phyloP scores from a whole-genome alignment of 2,888 invertebrate genomes.

The Ditula angustiorana region DNA sequence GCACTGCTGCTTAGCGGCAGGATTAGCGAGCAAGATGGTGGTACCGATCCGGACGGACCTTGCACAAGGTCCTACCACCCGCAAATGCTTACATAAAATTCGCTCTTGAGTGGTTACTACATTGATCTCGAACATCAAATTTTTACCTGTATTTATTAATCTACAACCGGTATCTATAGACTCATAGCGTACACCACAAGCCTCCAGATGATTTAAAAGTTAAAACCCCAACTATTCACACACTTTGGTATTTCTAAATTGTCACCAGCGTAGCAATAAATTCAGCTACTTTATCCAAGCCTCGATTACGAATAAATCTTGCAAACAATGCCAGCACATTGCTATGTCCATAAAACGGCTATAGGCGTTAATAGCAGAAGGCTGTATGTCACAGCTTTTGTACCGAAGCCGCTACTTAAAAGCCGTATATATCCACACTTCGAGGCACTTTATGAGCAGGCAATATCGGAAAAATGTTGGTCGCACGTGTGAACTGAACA shows the following conservation, averaged over 20 bases:
- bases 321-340: slow-evolving; percentile 31
- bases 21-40: too few relatives aligned
- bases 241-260: not conserved
- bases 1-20: too few relatives aligned
- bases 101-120: too few relatives aligned
- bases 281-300: slow-evolving; percentile 26
- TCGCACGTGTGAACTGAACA: slow-evolving; percentile 60
- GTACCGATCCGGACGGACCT: too few relatives aligned
- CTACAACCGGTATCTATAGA: too few relatives aligned
- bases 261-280: slow-evolving; percentile 17
- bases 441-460: slow-evolving; percentile 64
- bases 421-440: slow-evolving; percentile 52
- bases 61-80: too few relatives aligned
- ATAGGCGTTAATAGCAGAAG: slow-evolving; percentile 35
- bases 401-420: slow-evolving; percentile 57
- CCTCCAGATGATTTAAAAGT: not conserved
- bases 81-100: too few relatives aligned
- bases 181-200: too few relatives aligned
- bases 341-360: slow-evolving; percentile 34
- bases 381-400: slow-evolving; percentile 31
- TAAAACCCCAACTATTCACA: not conserved
- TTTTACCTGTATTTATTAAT: too few relatives aligned
- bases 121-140: too few relatives aligned
- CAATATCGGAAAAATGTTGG: slow-evolving; percentile 77
- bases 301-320: slow-evolving; percentile 32